Evolutionary conservation across 2,113 vertebrate genomes (phyloP).

Genomic region (Sylvietta virens): DNA sequence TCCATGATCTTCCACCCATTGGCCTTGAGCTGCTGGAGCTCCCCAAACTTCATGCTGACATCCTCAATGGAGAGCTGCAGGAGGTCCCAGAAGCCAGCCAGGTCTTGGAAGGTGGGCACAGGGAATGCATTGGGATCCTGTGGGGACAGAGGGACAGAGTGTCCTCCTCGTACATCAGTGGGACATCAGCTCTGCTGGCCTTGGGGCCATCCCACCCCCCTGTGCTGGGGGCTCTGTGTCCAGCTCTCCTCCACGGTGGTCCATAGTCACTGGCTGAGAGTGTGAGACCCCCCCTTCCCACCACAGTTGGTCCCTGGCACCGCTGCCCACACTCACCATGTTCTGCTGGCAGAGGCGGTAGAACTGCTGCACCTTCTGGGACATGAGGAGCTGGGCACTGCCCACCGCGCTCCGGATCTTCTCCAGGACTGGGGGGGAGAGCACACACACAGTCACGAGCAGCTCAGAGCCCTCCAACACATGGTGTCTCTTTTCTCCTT

Average conservation of each 20-base stretch:
- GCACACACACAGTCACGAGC: not conserved
- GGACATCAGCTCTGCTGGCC: not conserved
- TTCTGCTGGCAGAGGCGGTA: slow-evolving; percentile 98
- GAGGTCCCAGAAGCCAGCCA: slow-evolving; percentile 97
- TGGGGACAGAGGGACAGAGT: not conserved
- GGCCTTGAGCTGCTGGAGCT: slow-evolving; percentile 94
- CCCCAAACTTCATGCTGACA: slow-evolving; percentile 91
- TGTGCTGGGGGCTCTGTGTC: not conserved
- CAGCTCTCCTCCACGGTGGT: rapidly evolving
- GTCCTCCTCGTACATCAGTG: rapidly evolving
- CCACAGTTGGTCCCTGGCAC: not conserved
- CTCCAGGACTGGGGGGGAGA: slow-evolving; percentile 82
- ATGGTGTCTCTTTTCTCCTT: not conserved
- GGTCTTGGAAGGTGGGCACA: slow-evolving; percentile 94
- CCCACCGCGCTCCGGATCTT: slow-evolving; percentile 93
- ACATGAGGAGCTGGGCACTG: slow-evolving; percentile 96
- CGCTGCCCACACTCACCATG: slow-evolving; percentile 79
- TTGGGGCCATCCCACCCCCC: rapidly evolving
- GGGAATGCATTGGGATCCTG: slow-evolving; percentile 92
- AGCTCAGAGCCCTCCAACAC: not conserved
- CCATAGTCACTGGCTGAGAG: not conserved
- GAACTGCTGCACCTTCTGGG: slow-evolving; percentile 98
- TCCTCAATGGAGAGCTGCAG: slow-evolving; percentile 97
- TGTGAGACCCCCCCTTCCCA: rapidly evolving
- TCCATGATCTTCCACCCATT: slow-evolving; percentile 93